phyloP scores from a whole-genome alignment of 2,113 vertebrate species.

The Dolichallabes microphthalmus region DNA sequence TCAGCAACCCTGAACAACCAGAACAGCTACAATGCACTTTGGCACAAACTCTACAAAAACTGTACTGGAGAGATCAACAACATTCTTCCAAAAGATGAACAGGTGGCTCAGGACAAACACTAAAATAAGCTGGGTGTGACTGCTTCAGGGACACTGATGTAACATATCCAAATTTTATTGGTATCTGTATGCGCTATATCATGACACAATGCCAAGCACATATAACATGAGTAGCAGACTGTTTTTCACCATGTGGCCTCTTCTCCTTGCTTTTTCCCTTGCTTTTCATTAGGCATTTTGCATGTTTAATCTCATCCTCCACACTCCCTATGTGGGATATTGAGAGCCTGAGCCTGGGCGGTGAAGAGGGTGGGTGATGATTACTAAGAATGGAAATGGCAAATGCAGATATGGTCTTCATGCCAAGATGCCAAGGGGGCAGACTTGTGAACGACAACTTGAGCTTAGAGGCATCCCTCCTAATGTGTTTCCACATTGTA shows the following conservation, averaged over 20 bases:
- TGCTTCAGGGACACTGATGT: background rate
- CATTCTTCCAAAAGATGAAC: background rate
- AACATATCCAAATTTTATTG: background rate
- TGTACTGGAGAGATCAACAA: background rate
- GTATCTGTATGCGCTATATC: background rate
- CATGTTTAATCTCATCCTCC: conserved; percentile 69
- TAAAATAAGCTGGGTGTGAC: background rate
- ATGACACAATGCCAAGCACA: background rate
- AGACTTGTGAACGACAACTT: conserved; percentile 44
- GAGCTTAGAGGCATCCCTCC: conserved; percentile 44
- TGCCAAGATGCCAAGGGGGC: conserved; percentile 48
- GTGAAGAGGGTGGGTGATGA: conserved; percentile 54
- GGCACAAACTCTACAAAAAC: background rate
- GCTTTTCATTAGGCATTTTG: conserved; percentile 51
- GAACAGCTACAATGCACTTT: background rate
- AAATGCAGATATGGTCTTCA: conserved; percentile 52
- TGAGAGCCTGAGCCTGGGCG: conserved; percentile 56
- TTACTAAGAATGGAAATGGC: conserved; percentile 59
- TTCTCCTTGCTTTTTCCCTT: conserved; percentile 51
- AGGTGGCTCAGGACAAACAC: background rate
- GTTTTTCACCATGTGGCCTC: conserved; percentile 4
- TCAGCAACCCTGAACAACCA: background rate
- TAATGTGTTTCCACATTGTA: conserved; percentile 5
- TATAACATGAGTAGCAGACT: background rate
- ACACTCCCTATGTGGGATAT: conserved; percentile 67